phyloP scores from a whole-genome alignment of 2,797 vertebrate genomes.

The Alectoris magna region DNA sequence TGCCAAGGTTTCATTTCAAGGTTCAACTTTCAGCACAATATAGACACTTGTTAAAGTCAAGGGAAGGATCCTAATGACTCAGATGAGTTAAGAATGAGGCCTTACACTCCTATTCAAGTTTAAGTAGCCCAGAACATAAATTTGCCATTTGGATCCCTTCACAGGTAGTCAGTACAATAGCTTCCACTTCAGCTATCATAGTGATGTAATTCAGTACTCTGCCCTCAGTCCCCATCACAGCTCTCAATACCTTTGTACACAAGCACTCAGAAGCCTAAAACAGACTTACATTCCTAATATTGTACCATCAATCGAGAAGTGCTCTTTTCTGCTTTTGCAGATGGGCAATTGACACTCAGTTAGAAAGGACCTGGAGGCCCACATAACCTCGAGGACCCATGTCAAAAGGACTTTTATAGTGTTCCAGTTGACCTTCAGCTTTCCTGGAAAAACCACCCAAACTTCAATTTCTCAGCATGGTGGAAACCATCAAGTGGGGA shows the following conservation, averaged over 20 bases:
- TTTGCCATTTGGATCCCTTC: slow-evolving; percentile 10
- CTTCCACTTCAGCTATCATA: background rate
- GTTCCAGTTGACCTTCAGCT: background rate
- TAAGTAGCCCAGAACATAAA: slow-evolving; percentile 17
- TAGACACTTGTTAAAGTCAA: background rate
- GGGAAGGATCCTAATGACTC: background rate
- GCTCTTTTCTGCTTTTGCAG: background rate
- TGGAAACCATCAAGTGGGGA: background rate
- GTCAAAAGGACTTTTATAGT: background rate
- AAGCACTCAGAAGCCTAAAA: background rate
- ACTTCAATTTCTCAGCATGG: fast-evolving
- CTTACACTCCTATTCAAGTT: background rate
- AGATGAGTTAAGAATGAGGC: background rate
- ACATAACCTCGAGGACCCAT: background rate
- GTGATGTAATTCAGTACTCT: background rate
- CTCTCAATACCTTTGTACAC: background rate
- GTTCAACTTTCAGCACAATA: background rate
- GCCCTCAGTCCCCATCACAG: background rate
- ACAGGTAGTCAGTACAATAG: background rate
- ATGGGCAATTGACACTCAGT: background rate
- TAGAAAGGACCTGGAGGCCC: background rate
- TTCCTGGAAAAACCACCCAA: background rate
- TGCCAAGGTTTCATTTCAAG: slow-evolving; percentile 35
- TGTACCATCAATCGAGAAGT: background rate
- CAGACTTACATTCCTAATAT: background rate